phyloP scores from a whole-genome alignment of 1,140 invertebrate genomes.

The Drosophila micromelanica region DNA sequence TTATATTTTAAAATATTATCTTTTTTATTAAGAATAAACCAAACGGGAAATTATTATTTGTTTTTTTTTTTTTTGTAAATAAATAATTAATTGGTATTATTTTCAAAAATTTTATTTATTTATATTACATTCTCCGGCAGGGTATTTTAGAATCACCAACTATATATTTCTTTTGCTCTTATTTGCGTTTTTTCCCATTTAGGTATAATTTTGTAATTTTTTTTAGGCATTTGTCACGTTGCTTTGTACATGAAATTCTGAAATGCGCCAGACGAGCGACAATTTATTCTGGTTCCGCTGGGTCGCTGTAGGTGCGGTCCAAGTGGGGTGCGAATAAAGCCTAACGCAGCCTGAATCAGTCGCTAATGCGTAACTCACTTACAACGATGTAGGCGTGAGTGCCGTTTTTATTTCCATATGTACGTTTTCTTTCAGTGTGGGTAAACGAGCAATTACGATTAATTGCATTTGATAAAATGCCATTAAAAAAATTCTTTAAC shows the following conservation, averaged over 20 bases:
- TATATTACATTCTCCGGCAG: neutral
- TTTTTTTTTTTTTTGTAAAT: too few relatives aligned
- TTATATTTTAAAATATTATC: too few relatives aligned
- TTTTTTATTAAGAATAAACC: too few relatives aligned
- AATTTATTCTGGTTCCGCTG: constrained; percentile 56
- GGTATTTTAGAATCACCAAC: neutral
- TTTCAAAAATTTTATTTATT: too few relatives aligned
- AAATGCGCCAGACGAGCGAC: constrained; percentile 61
- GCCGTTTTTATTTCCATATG: constrained; percentile 42
- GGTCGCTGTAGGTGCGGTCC: constrained; percentile 27
- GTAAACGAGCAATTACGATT: constrained; percentile 80
- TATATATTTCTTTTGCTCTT: neutral
- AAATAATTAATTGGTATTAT: too few relatives aligned
- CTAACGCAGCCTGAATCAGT: constrained; percentile 28
- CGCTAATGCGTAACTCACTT: constrained; percentile 57
- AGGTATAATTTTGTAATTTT: constrained; percentile 62
- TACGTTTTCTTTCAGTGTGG: constrained; percentile 33
- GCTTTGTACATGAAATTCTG: constrained; percentile 63
- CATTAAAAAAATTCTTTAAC: constrained; percentile 68
- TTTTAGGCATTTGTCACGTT: constrained; percentile 71
- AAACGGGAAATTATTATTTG: too few relatives aligned
- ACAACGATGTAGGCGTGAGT: constrained; percentile 16
- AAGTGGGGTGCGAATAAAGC: constrained; percentile 4
- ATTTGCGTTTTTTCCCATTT: constrained; percentile 51
- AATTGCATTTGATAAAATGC: constrained; percentile 77